Percentiles rank a stretch among this genome's conserved stretches.
Evolutionary conservation across 2,888 invertebrate genomes (phyloP).

Genomic region (Limnephilus lunatus): DNA sequence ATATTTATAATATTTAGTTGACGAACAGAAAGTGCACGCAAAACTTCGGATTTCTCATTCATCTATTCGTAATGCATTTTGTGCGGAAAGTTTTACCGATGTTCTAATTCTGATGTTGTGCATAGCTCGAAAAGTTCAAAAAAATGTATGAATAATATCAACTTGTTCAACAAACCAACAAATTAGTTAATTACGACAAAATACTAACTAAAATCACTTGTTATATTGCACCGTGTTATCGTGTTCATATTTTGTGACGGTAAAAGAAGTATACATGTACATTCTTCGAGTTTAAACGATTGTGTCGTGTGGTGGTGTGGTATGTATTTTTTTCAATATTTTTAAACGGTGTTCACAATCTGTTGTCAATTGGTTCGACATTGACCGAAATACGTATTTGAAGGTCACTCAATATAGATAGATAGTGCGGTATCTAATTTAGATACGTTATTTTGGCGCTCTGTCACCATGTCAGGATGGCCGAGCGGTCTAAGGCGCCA

Average conservation of each 20-base stretch:
- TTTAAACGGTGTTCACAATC: background rate
- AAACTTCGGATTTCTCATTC: background rate
- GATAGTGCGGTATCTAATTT: background rate
- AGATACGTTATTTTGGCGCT: constrained; percentile 12
- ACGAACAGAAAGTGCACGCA: background rate
- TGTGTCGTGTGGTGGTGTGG: too few relatives aligned
- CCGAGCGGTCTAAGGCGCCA: constrained; percentile 89
- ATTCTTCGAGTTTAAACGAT: too few relatives aligned
- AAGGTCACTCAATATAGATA: background rate
- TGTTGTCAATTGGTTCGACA: background rate
- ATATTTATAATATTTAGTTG: too few relatives aligned
- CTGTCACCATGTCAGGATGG: constrained; percentile 77
- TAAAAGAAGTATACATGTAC: too few relatives aligned
- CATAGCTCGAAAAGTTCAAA: background rate
- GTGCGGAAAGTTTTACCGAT: background rate
- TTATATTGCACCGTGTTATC: background rate
- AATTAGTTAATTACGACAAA: background rate
- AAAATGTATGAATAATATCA: too few relatives aligned
- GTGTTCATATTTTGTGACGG: background rate
- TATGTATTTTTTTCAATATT: too few relatives aligned
- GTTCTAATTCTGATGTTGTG: background rate
- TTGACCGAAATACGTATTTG: background rate
- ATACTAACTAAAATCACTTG: background rate
- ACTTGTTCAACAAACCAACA: background rate
- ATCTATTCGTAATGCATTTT: background rate